Evolutionary conservation across 2,797 vertebrate species (phyloP).

Genomic region (Melanotaenia boesemani): DNA sequence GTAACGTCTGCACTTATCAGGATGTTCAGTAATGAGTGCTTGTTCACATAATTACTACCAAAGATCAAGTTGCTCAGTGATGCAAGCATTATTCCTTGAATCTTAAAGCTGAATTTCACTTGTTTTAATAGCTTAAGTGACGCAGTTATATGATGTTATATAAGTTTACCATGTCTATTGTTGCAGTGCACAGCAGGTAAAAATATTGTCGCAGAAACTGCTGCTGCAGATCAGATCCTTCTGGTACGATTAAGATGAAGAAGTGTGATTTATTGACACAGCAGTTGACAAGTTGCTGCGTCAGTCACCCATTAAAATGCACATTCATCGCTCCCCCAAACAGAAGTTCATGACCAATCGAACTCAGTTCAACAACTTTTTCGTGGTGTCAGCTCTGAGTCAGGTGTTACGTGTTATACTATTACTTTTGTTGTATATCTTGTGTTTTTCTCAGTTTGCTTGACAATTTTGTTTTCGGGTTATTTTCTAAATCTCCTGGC

Average conservation of each 20-base stretch:
- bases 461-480: not conserved
- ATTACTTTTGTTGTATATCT: not conserved
- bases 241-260: conserved; percentile 10
- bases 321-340: conserved; percentile 1
- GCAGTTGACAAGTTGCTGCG: conserved; percentile 30
- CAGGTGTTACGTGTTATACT: not conserved
- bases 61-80: not conserved
- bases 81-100: not conserved
- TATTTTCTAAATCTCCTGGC: not conserved
- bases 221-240: not conserved
- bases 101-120: not conserved
- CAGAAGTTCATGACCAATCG: conserved; percentile 10
- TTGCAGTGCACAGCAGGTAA: not conserved
- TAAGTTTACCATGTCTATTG: not conserved
- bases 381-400: not conserved
- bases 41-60: not conserved
- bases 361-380: not conserved
- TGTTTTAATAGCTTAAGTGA: not conserved
- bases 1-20: conserved; percentile 15
- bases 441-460: not conserved
- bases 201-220: not conserved
- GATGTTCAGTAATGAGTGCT: too few species aligned
- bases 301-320: conserved; percentile 37
- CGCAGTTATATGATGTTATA: not conserved
- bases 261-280: conserved; percentile 52